Base-by-base conservation (phyloP, 1,140 invertebrate species). In the Alviniconcha marisindica region DNA sequence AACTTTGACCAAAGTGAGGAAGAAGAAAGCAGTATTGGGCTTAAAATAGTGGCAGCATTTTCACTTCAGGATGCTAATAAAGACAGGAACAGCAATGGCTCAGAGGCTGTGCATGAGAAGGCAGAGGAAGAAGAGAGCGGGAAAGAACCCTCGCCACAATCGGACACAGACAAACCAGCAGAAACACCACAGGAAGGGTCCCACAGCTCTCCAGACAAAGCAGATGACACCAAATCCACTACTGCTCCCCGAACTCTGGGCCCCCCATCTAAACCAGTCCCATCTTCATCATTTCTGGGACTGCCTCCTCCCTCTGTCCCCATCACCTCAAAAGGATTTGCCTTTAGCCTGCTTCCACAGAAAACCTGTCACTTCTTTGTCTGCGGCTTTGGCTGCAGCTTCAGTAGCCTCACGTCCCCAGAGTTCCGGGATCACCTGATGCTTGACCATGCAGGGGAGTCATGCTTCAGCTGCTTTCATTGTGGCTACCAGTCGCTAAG, bases 351-450 rank as follows among this genome's bases (percentile, higher is more conserved):
- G 33, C 10, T 5, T 0, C 28, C 54, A 14, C 24, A 21, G 12
- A 80, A 73, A 33, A 86, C 78, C 76, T 73, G 77, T 33, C 81
- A 83, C 40, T 90, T 90, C 77, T 90, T 89, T 71, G 77, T 86
- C 48, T 90, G 89, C 81, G 89, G 89, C 7, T 88, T 90, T 82
- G 71, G 81, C n/a, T 90, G 89, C 83, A 73, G 60, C 24, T 90
- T 90, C 77, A 85, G 84, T 40, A 77, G 85, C 28, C 48, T 86
- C 18, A 90, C 81, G 24, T 87, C 88, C 21, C 42, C 76, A 0
- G 86, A 88, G 56, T 89, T 88, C 60, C 69, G 84, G 7, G 87
- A 88, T n/a, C 89, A 90, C 77, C 77, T 88, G 24, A 60, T 81
- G 24, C 80, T 83, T 31, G 74, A 77, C 12, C 89, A 90, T 56